Conservation (phyloP, 2,797 vertebrate genomes). For the Anguilla anguilla region DNA sequence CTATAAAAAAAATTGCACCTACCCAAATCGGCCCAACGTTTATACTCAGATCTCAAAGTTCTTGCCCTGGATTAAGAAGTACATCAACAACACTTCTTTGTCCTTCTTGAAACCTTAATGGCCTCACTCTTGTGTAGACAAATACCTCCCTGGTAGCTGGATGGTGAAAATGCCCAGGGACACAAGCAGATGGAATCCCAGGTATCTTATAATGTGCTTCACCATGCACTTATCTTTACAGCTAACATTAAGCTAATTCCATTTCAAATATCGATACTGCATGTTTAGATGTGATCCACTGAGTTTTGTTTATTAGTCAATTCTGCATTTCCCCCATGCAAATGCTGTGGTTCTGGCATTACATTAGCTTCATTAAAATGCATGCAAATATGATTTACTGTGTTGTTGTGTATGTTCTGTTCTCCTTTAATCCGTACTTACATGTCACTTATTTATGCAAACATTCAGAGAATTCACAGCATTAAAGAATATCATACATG, state of each 20-base stretch:
- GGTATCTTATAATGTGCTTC: too few relatives aligned
- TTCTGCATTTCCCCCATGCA: too few relatives aligned
- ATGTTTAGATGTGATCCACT: not conserved
- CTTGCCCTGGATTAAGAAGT: slow-evolving; percentile 55
- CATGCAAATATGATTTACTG: not conserved
- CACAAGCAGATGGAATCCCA: not conserved
- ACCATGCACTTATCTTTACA: too few relatives aligned
- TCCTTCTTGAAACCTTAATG: too few relatives aligned
- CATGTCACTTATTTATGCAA: not conserved
- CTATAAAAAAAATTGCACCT: rapidly evolving
- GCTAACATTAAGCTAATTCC: not conserved
- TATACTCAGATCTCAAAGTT: slow-evolving; percentile 63
- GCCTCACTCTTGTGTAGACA: too few relatives aligned
- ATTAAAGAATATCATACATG: not conserved
- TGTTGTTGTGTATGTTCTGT: not conserved
- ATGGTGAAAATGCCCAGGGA: not conserved
- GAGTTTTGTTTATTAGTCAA: too few relatives aligned
- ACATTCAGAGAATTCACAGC: not conserved
- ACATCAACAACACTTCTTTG: slow-evolving; percentile 24
- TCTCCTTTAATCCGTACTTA: not conserved
- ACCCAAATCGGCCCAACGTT: slow-evolving; percentile 61
- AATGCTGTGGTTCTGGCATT: too few relatives aligned
- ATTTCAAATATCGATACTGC: not conserved
- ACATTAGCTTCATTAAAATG: not conserved
- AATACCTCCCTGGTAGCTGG: too few relatives aligned